phyloP scores from a whole-genome alignment of 1,140 invertebrate genomes.

The Diorhabda carinulata region DNA sequence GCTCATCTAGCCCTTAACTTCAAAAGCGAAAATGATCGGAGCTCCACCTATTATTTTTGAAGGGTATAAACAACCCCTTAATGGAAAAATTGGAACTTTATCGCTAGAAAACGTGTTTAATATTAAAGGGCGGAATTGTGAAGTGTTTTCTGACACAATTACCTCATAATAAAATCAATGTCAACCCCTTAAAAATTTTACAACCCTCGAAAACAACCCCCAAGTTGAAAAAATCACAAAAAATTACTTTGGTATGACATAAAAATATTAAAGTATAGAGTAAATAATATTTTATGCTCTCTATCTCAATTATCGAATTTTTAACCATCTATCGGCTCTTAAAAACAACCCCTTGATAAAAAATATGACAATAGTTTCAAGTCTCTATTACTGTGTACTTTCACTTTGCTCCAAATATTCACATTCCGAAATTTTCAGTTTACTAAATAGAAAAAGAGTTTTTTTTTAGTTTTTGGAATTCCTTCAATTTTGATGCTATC shows the following conservation, averaged over 20 bases:
- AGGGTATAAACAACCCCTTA: background rate
- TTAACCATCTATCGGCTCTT: too few species aligned
- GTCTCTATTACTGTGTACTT: background rate
- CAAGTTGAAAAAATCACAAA: too few species aligned
- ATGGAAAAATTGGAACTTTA: background rate
- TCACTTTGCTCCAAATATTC: background rate
- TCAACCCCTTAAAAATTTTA: too few species aligned
- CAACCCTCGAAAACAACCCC: too few species aligned
- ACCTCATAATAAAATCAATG: too few species aligned
- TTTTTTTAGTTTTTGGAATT: background rate
- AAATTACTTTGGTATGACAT: too few species aligned
- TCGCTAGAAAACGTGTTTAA: background rate
- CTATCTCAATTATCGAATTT: too few species aligned
- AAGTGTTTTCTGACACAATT: too few species aligned
- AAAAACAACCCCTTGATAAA: background rate
- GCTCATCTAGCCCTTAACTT: background rate
- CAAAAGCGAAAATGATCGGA: background rate
- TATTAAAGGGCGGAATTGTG: too few species aligned
- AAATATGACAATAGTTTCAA: background rate
- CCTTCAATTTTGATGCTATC: too few species aligned
- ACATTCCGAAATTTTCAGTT: background rate
- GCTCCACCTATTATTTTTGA: background rate
- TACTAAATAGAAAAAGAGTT: background rate
- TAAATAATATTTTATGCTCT: too few species aligned
- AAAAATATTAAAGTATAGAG: too few species aligned